These are phyloP conservation scores for Dryobota labecula DNA, from an alignment of 2,888 invertebrate genomes.

Conservation along the genomic window DNA sequence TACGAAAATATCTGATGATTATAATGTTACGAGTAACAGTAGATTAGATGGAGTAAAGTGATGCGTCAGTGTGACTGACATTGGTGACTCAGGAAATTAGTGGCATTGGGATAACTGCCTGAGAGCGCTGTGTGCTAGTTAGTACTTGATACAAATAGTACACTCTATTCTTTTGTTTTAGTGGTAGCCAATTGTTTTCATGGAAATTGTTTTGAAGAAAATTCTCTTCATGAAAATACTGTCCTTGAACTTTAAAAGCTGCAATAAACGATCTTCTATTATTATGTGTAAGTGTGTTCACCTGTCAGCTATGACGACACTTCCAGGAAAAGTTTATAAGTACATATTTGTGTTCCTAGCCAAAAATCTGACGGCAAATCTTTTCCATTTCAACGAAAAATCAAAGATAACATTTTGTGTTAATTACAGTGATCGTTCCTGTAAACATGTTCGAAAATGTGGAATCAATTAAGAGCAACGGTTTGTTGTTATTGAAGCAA, in stretches of 20 bases:
- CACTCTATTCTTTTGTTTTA: conserved; percentile 42
- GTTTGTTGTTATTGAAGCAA: conserved; percentile 24
- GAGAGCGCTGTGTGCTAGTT: conserved; percentile 35
- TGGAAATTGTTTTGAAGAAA: no score
- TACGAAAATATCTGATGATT: conserved; percentile 60
- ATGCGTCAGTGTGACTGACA: conserved; percentile 57
- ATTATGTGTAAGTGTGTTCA: conserved; percentile 13
- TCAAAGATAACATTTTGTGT: not conserved
- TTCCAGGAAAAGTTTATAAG: conserved; percentile 37
- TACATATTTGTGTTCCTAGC: conserved; percentile 20
- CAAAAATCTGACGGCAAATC: conserved; percentile 14
- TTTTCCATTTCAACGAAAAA: conserved; percentile 14
- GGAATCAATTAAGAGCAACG: conserved; percentile 45
- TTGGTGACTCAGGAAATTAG: conserved; percentile 57
- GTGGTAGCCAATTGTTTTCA: conserved; percentile 19
- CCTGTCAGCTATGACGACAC: conserved; percentile 12
- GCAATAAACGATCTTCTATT: conserved; percentile 8
- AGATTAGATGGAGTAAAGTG: conserved; percentile 48
- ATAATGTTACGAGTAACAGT: conserved; percentile 50
- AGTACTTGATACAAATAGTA: conserved; percentile 51
- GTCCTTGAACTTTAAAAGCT: conserved; percentile 28
- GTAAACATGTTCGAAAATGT: conserved; percentile 43
- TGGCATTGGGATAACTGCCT: conserved; percentile 55
- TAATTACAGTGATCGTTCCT: conserved; percentile 12
- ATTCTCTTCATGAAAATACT: conserved; percentile 4